phyloP scores from a whole-genome alignment of 2,888 invertebrate genomes.

The Anodontia alba region DNA sequence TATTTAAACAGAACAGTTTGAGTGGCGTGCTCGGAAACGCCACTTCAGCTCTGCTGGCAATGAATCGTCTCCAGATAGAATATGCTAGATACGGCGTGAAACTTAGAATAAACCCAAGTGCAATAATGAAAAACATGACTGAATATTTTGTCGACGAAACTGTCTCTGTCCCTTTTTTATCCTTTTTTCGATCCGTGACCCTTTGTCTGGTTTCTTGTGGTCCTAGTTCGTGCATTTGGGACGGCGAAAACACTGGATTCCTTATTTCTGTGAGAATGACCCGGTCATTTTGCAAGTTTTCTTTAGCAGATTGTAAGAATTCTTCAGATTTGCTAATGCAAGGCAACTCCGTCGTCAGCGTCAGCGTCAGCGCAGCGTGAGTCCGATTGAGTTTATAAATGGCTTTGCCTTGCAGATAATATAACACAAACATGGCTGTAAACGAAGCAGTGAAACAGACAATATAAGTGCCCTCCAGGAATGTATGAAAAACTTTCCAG shows the following conservation, averaged over 20 bases:
- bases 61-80: neutral
- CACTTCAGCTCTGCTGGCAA: neutral
- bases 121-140: neutral
- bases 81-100: neutral
- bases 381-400: neutral
- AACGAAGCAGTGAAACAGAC: neutral
- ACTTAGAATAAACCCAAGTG: neutral
- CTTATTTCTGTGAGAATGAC: no score
- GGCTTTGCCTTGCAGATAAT: neutral
- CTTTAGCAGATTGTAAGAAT: neutral
- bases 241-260: no score
- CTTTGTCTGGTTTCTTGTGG: no score
- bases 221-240: no score
- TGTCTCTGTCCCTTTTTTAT: no score
- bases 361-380: neutral
- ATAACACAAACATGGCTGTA: neutral
- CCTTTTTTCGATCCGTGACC: no score
- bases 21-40: neutral
- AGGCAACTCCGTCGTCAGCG: neutral
- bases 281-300: no score
- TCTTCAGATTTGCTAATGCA: neutral
- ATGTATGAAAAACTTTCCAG: neutral
- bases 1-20: neutral
- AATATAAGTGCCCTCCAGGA: neutral
- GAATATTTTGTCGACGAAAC: neutral